Percentiles rank a stretch among this genome's conserved stretches.
Conservation (phyloP, 2,888 invertebrate species). For the Schizotus pectinicornis region DNA sequence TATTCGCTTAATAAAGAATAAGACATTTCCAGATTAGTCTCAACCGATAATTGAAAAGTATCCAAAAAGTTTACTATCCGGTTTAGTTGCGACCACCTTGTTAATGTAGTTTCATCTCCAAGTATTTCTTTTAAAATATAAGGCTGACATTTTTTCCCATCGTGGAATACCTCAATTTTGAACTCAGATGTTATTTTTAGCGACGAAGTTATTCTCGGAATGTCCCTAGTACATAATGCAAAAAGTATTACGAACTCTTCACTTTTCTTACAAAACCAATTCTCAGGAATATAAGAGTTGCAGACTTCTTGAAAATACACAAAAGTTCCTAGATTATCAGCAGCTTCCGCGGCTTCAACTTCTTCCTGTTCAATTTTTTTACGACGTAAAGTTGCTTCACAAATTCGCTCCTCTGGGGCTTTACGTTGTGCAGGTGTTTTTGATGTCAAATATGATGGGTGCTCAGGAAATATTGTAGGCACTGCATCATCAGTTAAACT, state of each 20-base stretch:
- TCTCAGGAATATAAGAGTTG: background rate
- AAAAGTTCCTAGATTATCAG: background rate
- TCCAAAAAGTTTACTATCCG: background rate
- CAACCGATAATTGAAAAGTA: background rate
- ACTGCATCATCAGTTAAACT: background rate
- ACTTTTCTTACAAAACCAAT: background rate
- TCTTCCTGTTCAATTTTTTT: background rate
- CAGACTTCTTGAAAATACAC: background rate
- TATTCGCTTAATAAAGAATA: background rate
- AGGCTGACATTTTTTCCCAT: background rate
- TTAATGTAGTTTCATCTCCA: background rate
- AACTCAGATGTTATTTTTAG: background rate
- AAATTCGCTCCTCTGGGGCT: background rate
- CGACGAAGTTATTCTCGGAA: background rate
- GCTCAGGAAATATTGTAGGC: slow-evolving; percentile 1
- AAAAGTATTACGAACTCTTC: background rate
- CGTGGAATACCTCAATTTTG: background rate
- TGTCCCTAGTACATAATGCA: background rate
- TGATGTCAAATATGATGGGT: background rate
- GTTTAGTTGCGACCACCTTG: background rate
- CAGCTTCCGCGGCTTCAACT: background rate
- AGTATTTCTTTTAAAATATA: background rate
- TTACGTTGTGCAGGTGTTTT: background rate
- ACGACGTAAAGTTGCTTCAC: background rate
- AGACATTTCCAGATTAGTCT: background rate